A percentile compares a stretch with the other conserved stretches of the same genome.
phyloP scores from a whole-genome alignment of 2,797 vertebrate species.

The Gallinago stenura region DNA sequence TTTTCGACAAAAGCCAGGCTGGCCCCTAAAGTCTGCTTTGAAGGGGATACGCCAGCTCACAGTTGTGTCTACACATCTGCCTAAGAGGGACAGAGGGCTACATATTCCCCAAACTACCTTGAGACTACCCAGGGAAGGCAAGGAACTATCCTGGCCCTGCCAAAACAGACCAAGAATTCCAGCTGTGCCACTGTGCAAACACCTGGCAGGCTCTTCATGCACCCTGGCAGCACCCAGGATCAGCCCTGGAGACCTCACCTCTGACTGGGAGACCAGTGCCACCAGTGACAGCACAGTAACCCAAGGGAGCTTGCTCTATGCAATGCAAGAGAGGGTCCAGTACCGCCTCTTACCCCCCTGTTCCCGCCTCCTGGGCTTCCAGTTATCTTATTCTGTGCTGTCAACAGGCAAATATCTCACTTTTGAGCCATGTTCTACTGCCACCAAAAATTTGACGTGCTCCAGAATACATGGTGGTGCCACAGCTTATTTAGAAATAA shows the following conservation, averaged over 20 bases:
- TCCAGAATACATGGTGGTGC: background rate
- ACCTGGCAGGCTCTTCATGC: background rate
- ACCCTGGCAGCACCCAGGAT: background rate
- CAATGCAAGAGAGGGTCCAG: background rate
- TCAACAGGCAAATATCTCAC: background rate
- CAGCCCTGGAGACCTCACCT: background rate
- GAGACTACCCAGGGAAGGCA: background rate
- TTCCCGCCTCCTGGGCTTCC: background rate
- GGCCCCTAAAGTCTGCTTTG: background rate
- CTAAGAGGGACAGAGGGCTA: background rate
- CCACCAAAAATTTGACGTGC: too few species aligned
- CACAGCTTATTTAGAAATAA: background rate
- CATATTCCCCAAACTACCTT: background rate
- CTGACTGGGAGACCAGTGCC: background rate
- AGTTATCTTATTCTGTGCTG: background rate
- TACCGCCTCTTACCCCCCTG: rapidly evolving
- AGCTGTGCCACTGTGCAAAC: background rate
- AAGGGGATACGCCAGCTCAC: background rate
- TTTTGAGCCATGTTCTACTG: too few species aligned
- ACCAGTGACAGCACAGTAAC: background rate
- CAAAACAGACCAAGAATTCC: background rate
- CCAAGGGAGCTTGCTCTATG: background rate
- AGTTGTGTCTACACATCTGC: background rate
- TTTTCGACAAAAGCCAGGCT: background rate
- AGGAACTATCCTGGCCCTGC: background rate